These are phyloP conservation scores for Gymnopithys bicolor DNA, from an alignment of 2,797 vertebrate species.

Conservation along the genomic window DNA sequence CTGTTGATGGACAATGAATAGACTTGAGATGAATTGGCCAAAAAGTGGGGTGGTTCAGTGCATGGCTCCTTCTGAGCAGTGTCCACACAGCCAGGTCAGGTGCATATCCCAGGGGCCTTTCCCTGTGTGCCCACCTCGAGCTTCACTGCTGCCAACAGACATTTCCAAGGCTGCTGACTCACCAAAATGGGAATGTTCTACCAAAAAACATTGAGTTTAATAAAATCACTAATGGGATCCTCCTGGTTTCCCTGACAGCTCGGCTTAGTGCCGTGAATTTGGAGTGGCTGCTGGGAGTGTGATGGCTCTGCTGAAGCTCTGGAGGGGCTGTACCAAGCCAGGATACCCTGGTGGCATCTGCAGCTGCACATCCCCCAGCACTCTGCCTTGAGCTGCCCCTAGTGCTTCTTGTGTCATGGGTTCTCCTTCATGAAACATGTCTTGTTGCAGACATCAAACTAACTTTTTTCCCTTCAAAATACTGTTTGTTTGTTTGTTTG, in stretches of 20 bases:
- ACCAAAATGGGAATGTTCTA: background rate
- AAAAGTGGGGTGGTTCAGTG: accelerated
- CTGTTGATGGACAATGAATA: background rate
- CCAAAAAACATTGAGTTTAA: background rate
- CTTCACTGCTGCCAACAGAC: accelerated
- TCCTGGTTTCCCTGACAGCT: background rate
- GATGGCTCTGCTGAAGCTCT: background rate
- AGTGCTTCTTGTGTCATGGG: background rate
- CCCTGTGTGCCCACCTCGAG: accelerated
- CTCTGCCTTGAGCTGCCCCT: background rate
- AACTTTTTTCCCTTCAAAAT: background rate
- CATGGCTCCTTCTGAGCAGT: background rate
- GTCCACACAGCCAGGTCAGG: background rate
- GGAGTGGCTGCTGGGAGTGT: background rate
- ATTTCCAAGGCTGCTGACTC: slow-evolving; percentile 3
- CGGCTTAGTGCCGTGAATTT: background rate
- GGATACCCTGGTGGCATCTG: background rate
- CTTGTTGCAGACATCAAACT: background rate
- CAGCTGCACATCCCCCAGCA: background rate
- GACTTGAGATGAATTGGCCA: background rate
- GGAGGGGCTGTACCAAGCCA: background rate
- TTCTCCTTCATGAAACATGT: background rate
- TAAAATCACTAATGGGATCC: background rate
- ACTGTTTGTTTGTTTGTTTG: background rate
- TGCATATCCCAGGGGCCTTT: accelerated